Evolutionary conservation across 64 coral and sea anemone species (phyloP).

Genomic region (Anthopleura sola): DNA sequence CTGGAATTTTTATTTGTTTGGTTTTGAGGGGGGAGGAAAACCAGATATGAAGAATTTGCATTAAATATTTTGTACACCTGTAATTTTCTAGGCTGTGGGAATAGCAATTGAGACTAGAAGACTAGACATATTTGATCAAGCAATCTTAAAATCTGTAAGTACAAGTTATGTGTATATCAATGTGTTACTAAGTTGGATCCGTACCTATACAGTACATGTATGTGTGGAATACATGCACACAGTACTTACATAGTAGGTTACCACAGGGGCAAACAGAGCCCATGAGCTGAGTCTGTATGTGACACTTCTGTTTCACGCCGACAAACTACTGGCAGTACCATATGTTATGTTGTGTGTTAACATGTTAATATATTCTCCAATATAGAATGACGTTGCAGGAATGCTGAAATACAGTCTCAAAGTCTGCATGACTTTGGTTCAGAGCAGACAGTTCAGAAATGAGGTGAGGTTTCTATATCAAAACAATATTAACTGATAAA

Average conservation of each 20-base stretch:
- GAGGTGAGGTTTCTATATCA: constrained; percentile 38
- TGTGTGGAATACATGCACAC: no score
- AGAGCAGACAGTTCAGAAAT: constrained; percentile 95
- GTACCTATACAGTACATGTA: background rate
- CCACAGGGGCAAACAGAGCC: no score
- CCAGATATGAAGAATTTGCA: no score
- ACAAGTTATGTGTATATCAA: background rate
- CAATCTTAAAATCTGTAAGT: constrained; percentile 99
- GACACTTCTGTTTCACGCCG: no score
- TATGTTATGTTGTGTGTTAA: background rate
- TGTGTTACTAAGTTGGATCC: background rate
- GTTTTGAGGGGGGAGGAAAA: no score
- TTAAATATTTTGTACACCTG: no score
- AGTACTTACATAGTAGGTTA: no score
- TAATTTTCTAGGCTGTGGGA: constrained; percentile 73
- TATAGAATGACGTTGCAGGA: constrained; percentile 81
- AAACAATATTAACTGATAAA: background rate
- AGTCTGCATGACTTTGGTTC: constrained; percentile 89
- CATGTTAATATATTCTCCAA: background rate
- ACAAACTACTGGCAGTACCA: no score
- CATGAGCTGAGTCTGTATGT: no score
- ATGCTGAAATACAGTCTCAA: constrained; percentile 89
- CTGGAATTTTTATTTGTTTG: no score
- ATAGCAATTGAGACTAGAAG: constrained; percentile 95
- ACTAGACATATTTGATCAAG: constrained; percentile 94